Base-by-base conservation (phyloP, 2,888 invertebrate genomes). In the Oligia latruncula region DNA sequence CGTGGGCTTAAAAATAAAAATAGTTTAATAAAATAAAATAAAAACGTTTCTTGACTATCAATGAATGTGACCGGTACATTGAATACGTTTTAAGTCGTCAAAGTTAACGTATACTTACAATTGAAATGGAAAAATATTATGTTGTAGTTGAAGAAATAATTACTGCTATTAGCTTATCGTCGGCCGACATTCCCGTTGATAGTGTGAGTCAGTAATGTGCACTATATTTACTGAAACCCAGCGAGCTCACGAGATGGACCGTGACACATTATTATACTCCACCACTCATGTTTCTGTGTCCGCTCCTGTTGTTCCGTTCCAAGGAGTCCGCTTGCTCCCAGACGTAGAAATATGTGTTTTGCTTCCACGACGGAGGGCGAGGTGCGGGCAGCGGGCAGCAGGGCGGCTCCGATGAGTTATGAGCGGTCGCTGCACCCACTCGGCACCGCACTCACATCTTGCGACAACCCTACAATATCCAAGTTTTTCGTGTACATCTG, bases 291-390 rank as follows among this genome's bases (percentile, higher is more conserved):
- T 90, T 88, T 90, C 90, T 90, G 81, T 89, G 91, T 91, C 92
- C 89, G 85, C 82, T 91, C 49, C 77, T 85, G 87, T 90, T 93
- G 92, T 92, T 92, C 88, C 90, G 86, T 84, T 89, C 90, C 90
- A 86, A 90, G 91, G 90, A 92, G 89, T 88, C 84, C 89, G 85
- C 82, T 88, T 90, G 87, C 84, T 90, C 78, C 58, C 76, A 89
- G 90, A 93, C 92, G 88, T 87, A 87, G 92, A 93, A 92, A 93
- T 93, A 93, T 94, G 91, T 93, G 92, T 91, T 92, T 90, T 89
- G 90, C 85, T 84, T 82, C 70, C 73, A 86, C 73, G 74, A 77
- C 67, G 58, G 71, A 82, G 85, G 74, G 85, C 79, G 80, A 77
- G 84, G 83, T 73, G 85, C 82, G 81, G 81, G 82, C 87, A 71